Conservation (phyloP, 2,888 invertebrate species). For the Mechanitis messenoides region DNA sequence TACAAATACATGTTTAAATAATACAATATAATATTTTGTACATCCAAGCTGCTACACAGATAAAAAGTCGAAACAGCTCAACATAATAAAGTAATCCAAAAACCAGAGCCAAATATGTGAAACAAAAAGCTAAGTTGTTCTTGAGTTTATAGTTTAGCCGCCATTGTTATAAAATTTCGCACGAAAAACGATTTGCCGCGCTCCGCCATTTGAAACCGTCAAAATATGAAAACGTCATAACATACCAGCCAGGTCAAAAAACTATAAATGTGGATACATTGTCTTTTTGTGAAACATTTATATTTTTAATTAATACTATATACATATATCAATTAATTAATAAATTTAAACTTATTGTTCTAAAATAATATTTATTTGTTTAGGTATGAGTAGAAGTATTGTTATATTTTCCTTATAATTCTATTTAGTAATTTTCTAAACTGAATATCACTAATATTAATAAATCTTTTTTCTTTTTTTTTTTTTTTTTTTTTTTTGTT, state of each 20-base stretch:
- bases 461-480: no score
- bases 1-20: no score
- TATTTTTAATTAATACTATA: not conserved
- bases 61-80: constrained; percentile 5
- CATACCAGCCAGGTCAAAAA: constrained; percentile 11
- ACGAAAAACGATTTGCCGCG: constrained; percentile 43
- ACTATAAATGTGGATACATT: not conserved
- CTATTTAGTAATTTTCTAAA: no score
- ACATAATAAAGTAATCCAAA: constrained; percentile 23
- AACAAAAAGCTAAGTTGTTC: constrained; percentile 26
- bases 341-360: no score
- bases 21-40: no score
- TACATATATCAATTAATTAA: no score
- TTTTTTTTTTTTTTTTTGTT: no score
- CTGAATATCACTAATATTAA: no score
- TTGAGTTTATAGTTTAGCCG: constrained; percentile 32
- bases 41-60: no score
- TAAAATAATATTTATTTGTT: no score
- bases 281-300: not conserved
- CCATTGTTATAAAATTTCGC: constrained; percentile 43
- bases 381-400: no score
- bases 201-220: constrained; percentile 33
- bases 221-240: constrained; percentile 31
- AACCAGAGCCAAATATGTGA: constrained; percentile 28
- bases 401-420: no score